These are phyloP conservation scores for Pristis pectinata DNA, from an alignment of 2,797 vertebrate species.

Conservation along the genomic window DNA sequence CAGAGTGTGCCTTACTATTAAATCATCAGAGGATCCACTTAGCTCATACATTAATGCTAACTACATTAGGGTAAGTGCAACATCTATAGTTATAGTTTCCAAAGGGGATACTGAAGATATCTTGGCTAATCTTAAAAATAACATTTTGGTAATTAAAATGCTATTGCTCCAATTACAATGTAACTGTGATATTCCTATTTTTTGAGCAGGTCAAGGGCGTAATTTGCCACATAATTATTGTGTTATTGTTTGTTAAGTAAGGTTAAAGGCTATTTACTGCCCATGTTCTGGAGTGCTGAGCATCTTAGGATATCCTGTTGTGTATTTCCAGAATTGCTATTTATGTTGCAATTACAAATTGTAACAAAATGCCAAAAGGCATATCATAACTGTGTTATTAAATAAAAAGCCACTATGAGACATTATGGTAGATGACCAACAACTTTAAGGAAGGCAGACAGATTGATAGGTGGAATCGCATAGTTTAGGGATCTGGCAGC, in stretches of 20 bases:
- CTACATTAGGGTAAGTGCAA: constrained; percentile 82
- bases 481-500: too few species aligned
- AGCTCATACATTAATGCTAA: constrained; percentile 95
- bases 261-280: neutral
- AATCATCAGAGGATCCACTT: constrained; percentile 85
- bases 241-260: neutral
- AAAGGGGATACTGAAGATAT: neutral
- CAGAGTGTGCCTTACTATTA: constrained; percentile 86
- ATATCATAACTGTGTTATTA: too few species aligned
- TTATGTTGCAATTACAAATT: neutral
- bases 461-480: too few species aligned
- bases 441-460: too few species aligned
- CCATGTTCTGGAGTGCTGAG: neutral
- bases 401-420: too few species aligned
- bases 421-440: too few species aligned
- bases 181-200: neutral
- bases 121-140: neutral
- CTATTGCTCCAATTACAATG: constrained; percentile 29
- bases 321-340: neutral
- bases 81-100: neutral
- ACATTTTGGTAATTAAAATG: neutral
- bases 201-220: neutral
- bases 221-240: constrained; percentile 21
- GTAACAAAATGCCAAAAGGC: too few species aligned
- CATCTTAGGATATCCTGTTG: neutral